phyloP scores from a whole-genome alignment of 1,140 invertebrate species.

The Neodiprion fabricii region DNA sequence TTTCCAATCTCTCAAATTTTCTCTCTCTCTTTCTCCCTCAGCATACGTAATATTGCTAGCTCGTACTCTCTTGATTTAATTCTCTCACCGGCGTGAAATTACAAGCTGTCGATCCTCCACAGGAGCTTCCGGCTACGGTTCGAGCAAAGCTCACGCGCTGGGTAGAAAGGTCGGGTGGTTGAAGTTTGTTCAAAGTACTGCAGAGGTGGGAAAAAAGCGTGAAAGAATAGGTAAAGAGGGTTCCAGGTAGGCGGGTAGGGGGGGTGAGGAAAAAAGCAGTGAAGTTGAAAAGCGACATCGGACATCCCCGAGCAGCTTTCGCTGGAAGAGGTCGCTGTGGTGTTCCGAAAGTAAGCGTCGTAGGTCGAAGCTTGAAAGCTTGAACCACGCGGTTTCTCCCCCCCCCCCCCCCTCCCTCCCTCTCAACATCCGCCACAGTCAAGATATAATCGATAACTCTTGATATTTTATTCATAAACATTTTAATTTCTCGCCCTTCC shows the following conservation, averaged over 20 bases:
- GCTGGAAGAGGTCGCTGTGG: background rate
- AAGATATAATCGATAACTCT: conserved; percentile 43
- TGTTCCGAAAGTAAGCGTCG: background rate
- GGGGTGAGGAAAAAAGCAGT: background rate
- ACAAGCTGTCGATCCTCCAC: background rate
- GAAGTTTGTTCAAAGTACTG: background rate
- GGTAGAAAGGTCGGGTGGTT: background rate
- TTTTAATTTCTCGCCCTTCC: conserved; percentile 34
- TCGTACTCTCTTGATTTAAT: no score
- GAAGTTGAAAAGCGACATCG: background rate
- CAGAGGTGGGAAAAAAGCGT: background rate
- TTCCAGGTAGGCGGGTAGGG: no score
- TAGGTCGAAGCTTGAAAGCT: background rate
- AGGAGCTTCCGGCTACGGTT: no score
- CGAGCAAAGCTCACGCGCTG: no score
- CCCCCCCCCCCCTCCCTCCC: conserved; percentile 26
- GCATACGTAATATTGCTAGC: no score
- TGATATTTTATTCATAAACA: conserved; percentile 42
- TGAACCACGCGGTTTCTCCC: conserved; percentile 11
- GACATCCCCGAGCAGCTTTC: background rate
- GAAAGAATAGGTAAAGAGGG: background rate
- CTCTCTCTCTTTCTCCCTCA: no score
- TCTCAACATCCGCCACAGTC: conserved; percentile 39
- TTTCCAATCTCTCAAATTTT: background rate
- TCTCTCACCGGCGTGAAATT: background rate